Evolutionary conservation across 2,113 vertebrate genomes (phyloP).

Genomic region (Ibidorhyncha struthersii): DNA sequence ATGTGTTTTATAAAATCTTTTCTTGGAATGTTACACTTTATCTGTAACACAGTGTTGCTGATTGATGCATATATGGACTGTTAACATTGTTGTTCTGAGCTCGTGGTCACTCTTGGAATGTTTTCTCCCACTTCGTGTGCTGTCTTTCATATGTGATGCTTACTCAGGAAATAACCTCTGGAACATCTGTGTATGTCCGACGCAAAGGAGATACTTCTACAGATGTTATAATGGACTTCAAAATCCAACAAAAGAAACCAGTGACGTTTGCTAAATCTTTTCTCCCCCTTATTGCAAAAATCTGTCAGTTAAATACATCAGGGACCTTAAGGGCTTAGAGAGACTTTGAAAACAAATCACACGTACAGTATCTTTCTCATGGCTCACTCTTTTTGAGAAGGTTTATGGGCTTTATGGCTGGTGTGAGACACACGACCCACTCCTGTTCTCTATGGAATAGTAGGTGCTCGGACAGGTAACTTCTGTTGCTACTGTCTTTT

Average conservation of each 20-base stretch:
- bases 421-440: constrained; percentile 82
- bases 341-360: constrained; percentile 62
- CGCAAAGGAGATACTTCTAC: constrained; percentile 60
- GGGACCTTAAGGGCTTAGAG: constrained; percentile 63
- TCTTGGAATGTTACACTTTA: constrained; percentile 49
- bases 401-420: constrained; percentile 83
- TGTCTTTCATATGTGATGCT: constrained; percentile 48
- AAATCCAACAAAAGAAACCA: constrained; percentile 41
- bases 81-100: constrained; percentile 38
- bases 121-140: constrained; percentile 46
- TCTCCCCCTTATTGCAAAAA: constrained; percentile 47
- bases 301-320: constrained; percentile 41
- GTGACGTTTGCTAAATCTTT: constrained; percentile 43
- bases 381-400: constrained; percentile 83
- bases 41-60: constrained; percentile 35
- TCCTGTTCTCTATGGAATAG: constrained; percentile 81
- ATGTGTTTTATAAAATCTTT: constrained; percentile 61
- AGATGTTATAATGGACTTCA: constrained; percentile 52
- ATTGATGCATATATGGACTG: constrained; percentile 29
- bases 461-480: constrained; percentile 85
- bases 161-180: constrained; percentile 56
- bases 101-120: constrained; percentile 13
- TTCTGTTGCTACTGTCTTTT: constrained; percentile 78
- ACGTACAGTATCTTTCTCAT: constrained; percentile 73
- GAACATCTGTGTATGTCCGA: constrained; percentile 43